phyloP scores from a whole-genome alignment of 2,888 invertebrate genomes.

The Cynaeus angustus region DNA sequence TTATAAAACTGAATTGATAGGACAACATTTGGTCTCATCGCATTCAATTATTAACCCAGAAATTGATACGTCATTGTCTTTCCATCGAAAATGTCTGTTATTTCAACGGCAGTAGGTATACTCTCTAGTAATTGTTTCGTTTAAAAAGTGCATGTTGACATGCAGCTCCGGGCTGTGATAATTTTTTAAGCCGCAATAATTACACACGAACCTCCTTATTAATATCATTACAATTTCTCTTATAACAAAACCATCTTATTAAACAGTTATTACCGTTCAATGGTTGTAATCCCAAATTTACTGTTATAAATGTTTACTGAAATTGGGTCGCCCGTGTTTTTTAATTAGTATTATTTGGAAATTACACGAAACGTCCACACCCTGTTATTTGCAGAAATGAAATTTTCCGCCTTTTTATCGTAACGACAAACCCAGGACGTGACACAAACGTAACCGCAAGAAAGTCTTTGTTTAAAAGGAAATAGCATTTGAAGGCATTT shows the following conservation, averaged over 20 bases:
- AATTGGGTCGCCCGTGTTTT: constrained; percentile 6
- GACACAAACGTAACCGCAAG: not conserved
- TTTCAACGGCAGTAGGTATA: constrained; percentile 11
- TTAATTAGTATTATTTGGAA: constrained; percentile 16
- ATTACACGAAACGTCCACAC: constrained; percentile 9
- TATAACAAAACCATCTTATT: constrained; percentile 13
- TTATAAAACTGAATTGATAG: constrained; percentile 25
- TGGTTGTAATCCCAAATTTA: constrained; percentile 17
- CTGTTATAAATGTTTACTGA: constrained; percentile 16
- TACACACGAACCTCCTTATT: constrained; percentile 21
- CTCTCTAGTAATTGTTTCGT: constrained; percentile 13
- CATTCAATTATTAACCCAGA: constrained; percentile 29
- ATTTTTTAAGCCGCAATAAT: constrained; percentile 32
- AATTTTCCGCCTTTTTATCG: constrained; percentile 8
- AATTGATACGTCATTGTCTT: constrained; percentile 32
- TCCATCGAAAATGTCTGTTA: constrained; percentile 20
- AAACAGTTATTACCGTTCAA: constrained; percentile 19
- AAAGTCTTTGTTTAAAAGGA: not conserved
- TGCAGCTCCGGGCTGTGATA: constrained; percentile 8
- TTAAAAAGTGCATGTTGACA: constrained; percentile 19
- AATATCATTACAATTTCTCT: constrained; percentile 22
- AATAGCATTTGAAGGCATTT: constrained; percentile 4
- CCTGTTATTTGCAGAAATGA: constrained; percentile 3
- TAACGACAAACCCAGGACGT: constrained; percentile 9
- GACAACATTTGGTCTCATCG: constrained; percentile 30